phyloP scores from a whole-genome alignment of 2,113 vertebrate genomes.

The Camelus dromedarius region DNA sequence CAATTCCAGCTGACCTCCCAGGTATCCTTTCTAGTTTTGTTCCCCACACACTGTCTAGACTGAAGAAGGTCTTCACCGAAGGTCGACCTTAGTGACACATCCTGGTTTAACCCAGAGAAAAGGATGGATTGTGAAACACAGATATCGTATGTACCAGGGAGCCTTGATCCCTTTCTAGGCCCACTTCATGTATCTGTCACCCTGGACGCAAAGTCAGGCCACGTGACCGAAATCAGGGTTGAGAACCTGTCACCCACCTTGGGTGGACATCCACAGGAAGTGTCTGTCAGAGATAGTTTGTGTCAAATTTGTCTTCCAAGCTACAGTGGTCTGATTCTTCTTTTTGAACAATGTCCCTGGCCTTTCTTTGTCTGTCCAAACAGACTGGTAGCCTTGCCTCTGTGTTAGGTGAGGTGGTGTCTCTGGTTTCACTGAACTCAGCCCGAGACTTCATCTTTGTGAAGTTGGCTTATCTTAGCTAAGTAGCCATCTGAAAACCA shows the following conservation, averaged over 20 bases:
- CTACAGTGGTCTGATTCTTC: too few relatives aligned
- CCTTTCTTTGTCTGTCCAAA: too few relatives aligned
- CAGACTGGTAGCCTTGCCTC: slow-evolving; percentile 28
- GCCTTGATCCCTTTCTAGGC: not conserved
- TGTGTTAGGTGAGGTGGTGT: slow-evolving; percentile 18
- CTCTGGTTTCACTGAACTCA: not conserved
- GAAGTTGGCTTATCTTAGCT: not conserved
- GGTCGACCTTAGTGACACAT: not conserved
- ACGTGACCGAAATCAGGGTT: too few relatives aligned
- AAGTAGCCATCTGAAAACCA: not conserved
- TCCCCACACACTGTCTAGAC: not conserved
- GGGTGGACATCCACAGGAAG: too few relatives aligned
- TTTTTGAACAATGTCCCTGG: too few relatives aligned
- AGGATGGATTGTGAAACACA: not conserved
- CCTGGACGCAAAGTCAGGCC: too few relatives aligned
- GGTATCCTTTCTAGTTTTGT: not conserved
- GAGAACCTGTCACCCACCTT: too few relatives aligned
- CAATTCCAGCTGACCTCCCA: not conserved
- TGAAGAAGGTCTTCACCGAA: not conserved
- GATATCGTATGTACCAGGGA: not conserved
- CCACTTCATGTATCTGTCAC: not conserved
- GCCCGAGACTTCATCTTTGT: not conserved
- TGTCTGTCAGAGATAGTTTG: too few relatives aligned
- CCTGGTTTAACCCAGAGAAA: not conserved
- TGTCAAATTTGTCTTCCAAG: too few relatives aligned